phyloP scores from a whole-genome alignment of 2,888 invertebrate species.

The Sinelater perroti region DNA sequence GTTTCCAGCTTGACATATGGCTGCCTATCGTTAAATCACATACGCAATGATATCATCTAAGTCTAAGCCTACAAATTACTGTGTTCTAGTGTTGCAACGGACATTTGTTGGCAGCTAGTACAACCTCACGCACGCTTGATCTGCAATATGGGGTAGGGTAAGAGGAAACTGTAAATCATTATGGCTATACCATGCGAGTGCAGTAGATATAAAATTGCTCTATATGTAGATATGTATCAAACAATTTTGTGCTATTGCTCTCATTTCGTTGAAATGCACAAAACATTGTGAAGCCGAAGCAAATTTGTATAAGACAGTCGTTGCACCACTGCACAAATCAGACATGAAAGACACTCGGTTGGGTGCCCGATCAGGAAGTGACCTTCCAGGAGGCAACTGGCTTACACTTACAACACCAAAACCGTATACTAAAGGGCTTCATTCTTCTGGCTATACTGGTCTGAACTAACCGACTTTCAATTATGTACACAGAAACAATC shows the following conservation, averaged over 20 bases:
- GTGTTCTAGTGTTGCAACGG: conserved; percentile 33
- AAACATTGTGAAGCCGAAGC: conserved; percentile 9
- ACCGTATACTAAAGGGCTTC: conserved; percentile 27
- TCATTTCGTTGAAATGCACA: neutral
- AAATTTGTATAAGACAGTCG: conserved; percentile 26
- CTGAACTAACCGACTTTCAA: conserved; percentile 1
- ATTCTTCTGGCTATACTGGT: conserved; percentile 8
- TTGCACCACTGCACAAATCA: conserved; percentile 30
- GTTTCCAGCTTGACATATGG: conserved; percentile 2
- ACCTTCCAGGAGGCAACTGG: conserved; percentile 7
- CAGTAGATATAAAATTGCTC: conserved; percentile 22
- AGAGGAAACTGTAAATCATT: neutral
- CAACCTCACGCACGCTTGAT: conserved; percentile 13
- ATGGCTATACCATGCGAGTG: neutral
- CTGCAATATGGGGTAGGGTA: neutral
- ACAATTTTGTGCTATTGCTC: conserved; percentile 27
- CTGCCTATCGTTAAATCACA: conserved; percentile 33
- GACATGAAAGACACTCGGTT: conserved; percentile 34
- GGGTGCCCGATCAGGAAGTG: conserved; percentile 21
- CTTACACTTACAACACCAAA: conserved; percentile 21
- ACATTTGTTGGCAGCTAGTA: conserved; percentile 4
- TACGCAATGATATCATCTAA: conserved; percentile 31
- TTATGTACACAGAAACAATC: conserved; percentile 20
- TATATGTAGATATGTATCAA: conserved; percentile 30
- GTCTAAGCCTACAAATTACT: conserved; percentile 24